Conservation (phyloP, 2,888 invertebrate species). For the Malacosoma neustria region DNA sequence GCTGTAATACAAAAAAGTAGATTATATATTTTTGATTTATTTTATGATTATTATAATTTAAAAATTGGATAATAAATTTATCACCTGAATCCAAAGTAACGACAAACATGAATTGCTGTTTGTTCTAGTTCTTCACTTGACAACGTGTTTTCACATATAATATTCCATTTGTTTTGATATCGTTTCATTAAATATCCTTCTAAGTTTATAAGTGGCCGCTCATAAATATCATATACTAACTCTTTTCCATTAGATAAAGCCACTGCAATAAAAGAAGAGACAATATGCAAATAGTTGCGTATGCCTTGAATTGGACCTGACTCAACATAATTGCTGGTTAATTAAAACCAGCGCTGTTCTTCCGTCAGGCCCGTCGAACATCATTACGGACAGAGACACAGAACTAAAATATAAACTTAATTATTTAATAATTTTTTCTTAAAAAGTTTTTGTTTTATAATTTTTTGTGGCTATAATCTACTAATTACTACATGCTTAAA, state of each 20-base stretch:
- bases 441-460: no score
- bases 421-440: no score
- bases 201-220: constrained; percentile 72
- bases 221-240: constrained; percentile 75
- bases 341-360: no score
- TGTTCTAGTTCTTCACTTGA: constrained; percentile 51
- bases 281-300: no score
- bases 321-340: no score
- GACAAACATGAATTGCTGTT: constrained; percentile 76
- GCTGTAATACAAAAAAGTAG: constrained; percentile 26
- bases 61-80: constrained; percentile 1
- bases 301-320: no score
- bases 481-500: no score
- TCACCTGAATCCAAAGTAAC: constrained; percentile 80
- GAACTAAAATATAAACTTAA: no score
- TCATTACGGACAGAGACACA: no score
- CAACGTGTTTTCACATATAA: constrained; percentile 74
- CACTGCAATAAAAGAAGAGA: no score
- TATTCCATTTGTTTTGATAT: constrained; percentile 77
- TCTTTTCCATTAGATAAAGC: constrained; percentile 79
- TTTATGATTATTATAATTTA: background rate
- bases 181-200: constrained; percentile 79
- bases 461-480: no score
- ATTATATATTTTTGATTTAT: background rate
- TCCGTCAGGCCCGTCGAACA: no score